Percentiles rank a stretch among this genome's conserved stretches.
phyloP scores from a whole-genome alignment of 2,888 invertebrate genomes.

The Nebria brevicollis region DNA sequence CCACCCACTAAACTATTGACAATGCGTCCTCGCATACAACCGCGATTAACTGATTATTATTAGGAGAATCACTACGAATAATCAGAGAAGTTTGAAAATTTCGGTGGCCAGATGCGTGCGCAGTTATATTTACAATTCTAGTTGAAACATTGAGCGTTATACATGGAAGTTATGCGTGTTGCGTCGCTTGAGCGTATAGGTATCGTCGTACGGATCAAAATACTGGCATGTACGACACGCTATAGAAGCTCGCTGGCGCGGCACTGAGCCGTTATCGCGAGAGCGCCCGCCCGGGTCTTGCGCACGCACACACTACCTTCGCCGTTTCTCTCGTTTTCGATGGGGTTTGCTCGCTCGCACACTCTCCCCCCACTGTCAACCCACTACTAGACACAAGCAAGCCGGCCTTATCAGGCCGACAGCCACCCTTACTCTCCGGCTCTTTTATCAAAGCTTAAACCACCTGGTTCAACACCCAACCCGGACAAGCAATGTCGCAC shows the following conservation, averaged over 20 bases:
- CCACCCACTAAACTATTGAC: conserved; percentile 2
- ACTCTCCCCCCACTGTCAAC: conserved; percentile 13
- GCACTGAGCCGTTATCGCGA: conserved; percentile 21
- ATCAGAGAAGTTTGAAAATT: neutral
- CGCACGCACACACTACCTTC: conserved; percentile 19
- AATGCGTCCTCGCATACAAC: conserved; percentile 6
- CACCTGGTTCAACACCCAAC: conserved; percentile 32
- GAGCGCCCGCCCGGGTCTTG: conserved; percentile 35
- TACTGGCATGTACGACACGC: conserved; percentile 21
- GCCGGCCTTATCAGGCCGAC: conserved; percentile 32
- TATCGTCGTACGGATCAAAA: conserved; percentile 5
- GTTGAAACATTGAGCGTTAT: conserved; percentile 9
- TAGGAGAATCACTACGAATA: neutral
- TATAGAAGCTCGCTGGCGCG: conserved; percentile 27
- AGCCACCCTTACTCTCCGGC: conserved; percentile 31
- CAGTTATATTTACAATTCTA: neutral
- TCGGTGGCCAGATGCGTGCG: neutral
- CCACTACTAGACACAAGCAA: conserved; percentile 10
- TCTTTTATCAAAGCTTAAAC: conserved; percentile 41
- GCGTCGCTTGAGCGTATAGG: conserved; percentile 12
- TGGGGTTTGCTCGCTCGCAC: conserved; percentile 2
- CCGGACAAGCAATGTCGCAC: conserved; percentile 37
- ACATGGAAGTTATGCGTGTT: conserved; percentile 10
- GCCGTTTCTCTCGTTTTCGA: neutral
- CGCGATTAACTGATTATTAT: neutral